These are phyloP conservation scores for Drosophila sechellia DNA, from an alignment of 1,140 invertebrate genomes.

Conservation along the genomic window DNA sequence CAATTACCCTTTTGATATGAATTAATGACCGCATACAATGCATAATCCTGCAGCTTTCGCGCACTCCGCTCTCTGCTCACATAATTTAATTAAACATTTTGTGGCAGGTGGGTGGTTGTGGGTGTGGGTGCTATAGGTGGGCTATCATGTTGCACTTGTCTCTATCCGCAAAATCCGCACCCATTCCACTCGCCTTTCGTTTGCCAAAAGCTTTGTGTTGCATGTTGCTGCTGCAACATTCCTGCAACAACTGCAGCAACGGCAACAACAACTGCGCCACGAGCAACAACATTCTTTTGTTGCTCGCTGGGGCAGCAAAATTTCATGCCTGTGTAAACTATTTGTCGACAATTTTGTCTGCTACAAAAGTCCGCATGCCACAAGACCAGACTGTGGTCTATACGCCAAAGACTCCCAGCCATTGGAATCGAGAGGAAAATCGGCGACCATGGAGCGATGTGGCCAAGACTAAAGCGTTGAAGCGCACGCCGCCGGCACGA, in stretches of 20 bases:
- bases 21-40: conserved; percentile 72
- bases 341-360: conserved; percentile 83
- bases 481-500: conserved; percentile 68
- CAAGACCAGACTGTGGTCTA: conserved; percentile 32
- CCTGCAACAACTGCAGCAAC: conserved; percentile 53
- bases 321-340: conserved; percentile 83
- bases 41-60: conserved; percentile 43
- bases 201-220: conserved; percentile 50
- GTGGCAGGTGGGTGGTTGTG: conserved; percentile 16
- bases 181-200: conserved; percentile 19
- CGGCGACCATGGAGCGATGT: background rate
- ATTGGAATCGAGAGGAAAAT: conserved; percentile 17
- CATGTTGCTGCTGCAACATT: conserved; percentile 49
- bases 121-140: background rate
- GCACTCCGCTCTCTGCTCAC: conserved; percentile 16
- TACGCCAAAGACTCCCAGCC: conserved; percentile 5
- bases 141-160: conserved; percentile 36
- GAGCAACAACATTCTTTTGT: conserved; percentile 72
- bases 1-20: conserved; percentile 82
- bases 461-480: conserved; percentile 58
- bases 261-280: conserved; percentile 53
- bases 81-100: conserved; percentile 72
- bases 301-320: conserved; percentile 61
- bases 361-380: conserved; percentile 77
- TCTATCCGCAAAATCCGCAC: conserved; percentile 17